Conservation (phyloP, 2,797 vertebrate genomes). For the Manis javanica region DNA sequence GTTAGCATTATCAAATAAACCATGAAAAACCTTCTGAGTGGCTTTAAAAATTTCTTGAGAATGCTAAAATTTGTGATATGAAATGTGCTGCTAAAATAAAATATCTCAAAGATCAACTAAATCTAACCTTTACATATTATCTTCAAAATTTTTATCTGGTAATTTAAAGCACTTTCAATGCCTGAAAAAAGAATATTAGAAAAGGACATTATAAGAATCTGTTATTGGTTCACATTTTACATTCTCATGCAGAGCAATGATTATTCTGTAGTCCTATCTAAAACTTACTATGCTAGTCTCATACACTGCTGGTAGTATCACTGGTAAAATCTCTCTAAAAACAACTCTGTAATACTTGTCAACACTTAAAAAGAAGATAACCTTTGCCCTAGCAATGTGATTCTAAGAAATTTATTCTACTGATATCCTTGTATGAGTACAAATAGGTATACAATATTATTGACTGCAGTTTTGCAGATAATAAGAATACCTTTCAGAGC, state of each 20-base stretch:
- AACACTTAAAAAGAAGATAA: constrained; percentile 56
- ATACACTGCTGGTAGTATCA: constrained; percentile 25
- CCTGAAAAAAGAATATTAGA: constrained; percentile 39
- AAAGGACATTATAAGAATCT: constrained; percentile 1
- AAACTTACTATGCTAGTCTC: background rate
- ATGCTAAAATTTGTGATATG: background rate
- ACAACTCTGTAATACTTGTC: background rate
- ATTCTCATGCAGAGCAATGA: background rate
- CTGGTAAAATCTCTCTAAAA: constrained; percentile 17
- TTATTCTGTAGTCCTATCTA: constrained; percentile 27
- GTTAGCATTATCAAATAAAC: background rate
- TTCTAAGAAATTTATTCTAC: constrained; percentile 15
- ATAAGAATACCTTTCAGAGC: constrained; percentile 21
- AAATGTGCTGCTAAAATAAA: constrained; percentile 2
- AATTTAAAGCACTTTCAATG: constrained; percentile 37
- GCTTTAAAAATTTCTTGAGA: constrained; percentile 39
- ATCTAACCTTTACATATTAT: constrained; percentile 29
- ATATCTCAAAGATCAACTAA: constrained; percentile 17
- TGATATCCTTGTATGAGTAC: background rate
- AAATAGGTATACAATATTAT: background rate
- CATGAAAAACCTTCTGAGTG: constrained; percentile 24
- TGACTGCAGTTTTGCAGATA: background rate
- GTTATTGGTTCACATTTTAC: constrained; percentile 47
- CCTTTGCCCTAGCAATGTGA: background rate
- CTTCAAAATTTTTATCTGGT: background rate